Evolutionary conservation across 2,888 invertebrate genomes (phyloP).

Genomic region (Podabrus alpinus): DNA sequence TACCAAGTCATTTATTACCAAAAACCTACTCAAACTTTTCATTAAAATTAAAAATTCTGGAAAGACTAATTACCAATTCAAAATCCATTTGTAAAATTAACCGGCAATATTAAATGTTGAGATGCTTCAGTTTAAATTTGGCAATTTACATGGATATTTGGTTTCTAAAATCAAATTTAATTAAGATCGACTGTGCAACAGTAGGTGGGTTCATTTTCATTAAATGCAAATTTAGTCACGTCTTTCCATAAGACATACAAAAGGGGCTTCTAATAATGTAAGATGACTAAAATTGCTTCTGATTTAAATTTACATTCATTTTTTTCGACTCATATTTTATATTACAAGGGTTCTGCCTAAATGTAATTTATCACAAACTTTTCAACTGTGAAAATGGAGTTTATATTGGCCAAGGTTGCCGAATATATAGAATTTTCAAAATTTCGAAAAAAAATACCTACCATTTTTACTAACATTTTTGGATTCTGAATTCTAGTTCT

Average conservation of each 20-base stretch:
- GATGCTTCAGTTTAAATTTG: neutral
- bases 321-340: neutral
- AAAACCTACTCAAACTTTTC: neutral
- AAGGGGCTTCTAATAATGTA: neutral
- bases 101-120: neutral
- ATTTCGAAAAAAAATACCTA: too few species aligned
- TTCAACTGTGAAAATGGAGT: too few species aligned
- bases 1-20: neutral
- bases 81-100: neutral
- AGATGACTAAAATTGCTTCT: neutral
- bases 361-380: neutral
- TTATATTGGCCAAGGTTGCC: too few species aligned
- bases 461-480: too few species aligned
- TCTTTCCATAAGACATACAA: neutral
- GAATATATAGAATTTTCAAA: too few species aligned
- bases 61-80: neutral
- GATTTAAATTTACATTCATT: neutral
- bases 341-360: neutral
- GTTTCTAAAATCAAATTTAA: constrained; percentile 1
- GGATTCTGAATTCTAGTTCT: too few species aligned
- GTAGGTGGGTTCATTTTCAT: neutral
- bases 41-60: neutral
- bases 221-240: neutral
- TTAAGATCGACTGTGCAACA: constrained; percentile 1
- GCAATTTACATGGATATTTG: neutral